Base-by-base conservation (phyloP, 2,888 invertebrate species). In the Troides helena region DNA sequence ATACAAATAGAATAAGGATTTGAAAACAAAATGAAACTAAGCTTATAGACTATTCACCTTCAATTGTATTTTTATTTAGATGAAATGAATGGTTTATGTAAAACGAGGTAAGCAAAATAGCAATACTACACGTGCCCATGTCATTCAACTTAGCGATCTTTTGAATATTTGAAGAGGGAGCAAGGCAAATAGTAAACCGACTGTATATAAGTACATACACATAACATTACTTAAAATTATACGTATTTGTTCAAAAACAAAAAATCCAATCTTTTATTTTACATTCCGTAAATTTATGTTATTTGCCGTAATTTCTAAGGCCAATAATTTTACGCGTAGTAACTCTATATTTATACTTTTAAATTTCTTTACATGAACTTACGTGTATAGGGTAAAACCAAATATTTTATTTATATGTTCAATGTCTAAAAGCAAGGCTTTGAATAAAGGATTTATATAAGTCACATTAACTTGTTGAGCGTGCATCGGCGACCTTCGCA, bases 11-110 rank as follows among this genome's bases (percentile, higher is more conserved):
- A 67, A 76, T 73, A 71, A 71, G 69, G 68, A 72, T 72, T 61
- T 70, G 71, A 73, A 73, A 71, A 67, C 65, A 71, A 61, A 67
- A 65, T 65, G 71, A 73, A 72, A 70, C 73, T 74, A 72, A 71
- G 68, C 66, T 72, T 70, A 63, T 72, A 76, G 75, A 72, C 71
- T 74, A 71, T 75, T 77, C 74, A 74, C 75, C 74, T 76, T 75
- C 77, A 77, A 78, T 78, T 76, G 78, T 79, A 77, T 78, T 79
- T 80, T 80, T 81, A 81, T 81, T 81, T 75, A 80, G 76, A 79
- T 76, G 72, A 71, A 71, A 76, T 75, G 78, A 77, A 77, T 76
- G 77, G 72, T 75, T 77, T 74, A 80, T 78, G 74, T 75, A 73
- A 76, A 78, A 74, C 71, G 71, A 70, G 74, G 61, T 63, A 65